A percentile compares a stretch with the other conserved stretches of the same genome.
These are phyloP conservation scores for Sthenelais limicola DNA, from an alignment of 2,888 invertebrate genomes.

Conservation along the genomic window DNA sequence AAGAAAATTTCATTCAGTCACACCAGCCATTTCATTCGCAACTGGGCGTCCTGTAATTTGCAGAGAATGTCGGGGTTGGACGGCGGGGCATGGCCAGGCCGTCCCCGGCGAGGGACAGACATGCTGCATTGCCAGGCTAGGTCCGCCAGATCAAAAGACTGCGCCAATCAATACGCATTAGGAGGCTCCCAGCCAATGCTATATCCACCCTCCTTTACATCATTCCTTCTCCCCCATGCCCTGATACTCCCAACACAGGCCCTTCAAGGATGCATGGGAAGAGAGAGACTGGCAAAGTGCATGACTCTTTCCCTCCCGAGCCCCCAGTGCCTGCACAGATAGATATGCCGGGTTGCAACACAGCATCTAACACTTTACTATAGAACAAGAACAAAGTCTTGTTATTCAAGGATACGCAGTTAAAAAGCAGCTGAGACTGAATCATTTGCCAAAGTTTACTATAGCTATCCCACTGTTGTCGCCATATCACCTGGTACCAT, in stretches of 20 bases:
- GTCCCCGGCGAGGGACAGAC: conserved; percentile 1
- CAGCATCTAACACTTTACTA: too few relatives aligned
- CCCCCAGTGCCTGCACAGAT: too few relatives aligned
- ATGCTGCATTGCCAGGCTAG: conserved; percentile 4
- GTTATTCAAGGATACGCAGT: too few relatives aligned
- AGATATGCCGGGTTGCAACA: neutral
- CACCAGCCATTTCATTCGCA: conserved; percentile 26
- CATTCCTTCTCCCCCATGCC: neutral
- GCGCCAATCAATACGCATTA: conserved; percentile 38
- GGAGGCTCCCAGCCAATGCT: neutral
- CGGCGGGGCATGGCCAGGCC: neutral
- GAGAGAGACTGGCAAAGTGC: too few relatives aligned
- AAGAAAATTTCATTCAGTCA: conserved; percentile 34
- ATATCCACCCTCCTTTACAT: neutral
- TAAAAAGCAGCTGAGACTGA: too few relatives aligned
- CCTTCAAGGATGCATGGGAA: neutral
- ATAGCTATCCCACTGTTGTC: too few relatives aligned
- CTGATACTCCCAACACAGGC: neutral
- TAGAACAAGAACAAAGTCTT: too few relatives aligned
- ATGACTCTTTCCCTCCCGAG: too few relatives aligned
- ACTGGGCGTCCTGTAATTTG: conserved; percentile 13
- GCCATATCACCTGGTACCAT: too few relatives aligned
- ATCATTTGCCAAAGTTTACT: too few relatives aligned
- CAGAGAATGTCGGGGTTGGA: neutral
- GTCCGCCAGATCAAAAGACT: conserved; percentile 40